phyloP scores from a whole-genome alignment of 1,140 invertebrate genomes.

The Meloidogyne chitwoodi region DNA sequence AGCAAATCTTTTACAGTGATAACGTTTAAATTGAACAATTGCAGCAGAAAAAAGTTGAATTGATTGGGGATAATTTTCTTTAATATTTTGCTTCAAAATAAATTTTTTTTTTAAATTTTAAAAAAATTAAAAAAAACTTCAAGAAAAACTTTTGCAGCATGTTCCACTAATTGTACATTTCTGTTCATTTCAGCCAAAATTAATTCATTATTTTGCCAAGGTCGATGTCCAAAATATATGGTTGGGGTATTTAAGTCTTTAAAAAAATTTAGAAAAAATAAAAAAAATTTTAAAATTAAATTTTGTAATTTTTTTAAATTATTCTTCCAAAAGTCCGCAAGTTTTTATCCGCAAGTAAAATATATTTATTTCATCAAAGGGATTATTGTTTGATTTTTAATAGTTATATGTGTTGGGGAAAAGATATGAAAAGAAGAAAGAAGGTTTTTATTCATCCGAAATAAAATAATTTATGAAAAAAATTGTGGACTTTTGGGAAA shows the following conservation, averaged over 20 bases:
- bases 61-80: slow-evolving; percentile 30
- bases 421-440: too few species aligned
- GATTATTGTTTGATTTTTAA: too few species aligned
- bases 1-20: slow-evolving; percentile 19
- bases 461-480: too few species aligned
- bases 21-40: slow-evolving; percentile 23
- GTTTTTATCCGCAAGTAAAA: too few species aligned
- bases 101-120: slow-evolving; percentile 15
- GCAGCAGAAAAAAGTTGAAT: slow-evolving; percentile 31
- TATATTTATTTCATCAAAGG: too few species aligned
- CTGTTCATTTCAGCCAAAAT: slow-evolving; percentile 1
- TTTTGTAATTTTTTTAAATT: too few species aligned
- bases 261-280: background rate
- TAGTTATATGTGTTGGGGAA: too few species aligned
- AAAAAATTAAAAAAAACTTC: slow-evolving; percentile 23
- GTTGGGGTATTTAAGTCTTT: slow-evolving; percentile 21
- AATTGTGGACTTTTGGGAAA: too few species aligned
- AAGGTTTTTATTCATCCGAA: too few species aligned
- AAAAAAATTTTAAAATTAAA: background rate
- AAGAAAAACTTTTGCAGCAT: slow-evolving; percentile 31
- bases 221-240: slow-evolving; percentile 34
- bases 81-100: slow-evolving; percentile 21
- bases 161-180: slow-evolving; percentile 31
- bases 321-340: too few species aligned
- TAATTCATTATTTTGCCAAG: slow-evolving; percentile 27